phyloP scores from a whole-genome alignment of 2,797 vertebrate genomes.

The Macropus fuliginosus region DNA sequence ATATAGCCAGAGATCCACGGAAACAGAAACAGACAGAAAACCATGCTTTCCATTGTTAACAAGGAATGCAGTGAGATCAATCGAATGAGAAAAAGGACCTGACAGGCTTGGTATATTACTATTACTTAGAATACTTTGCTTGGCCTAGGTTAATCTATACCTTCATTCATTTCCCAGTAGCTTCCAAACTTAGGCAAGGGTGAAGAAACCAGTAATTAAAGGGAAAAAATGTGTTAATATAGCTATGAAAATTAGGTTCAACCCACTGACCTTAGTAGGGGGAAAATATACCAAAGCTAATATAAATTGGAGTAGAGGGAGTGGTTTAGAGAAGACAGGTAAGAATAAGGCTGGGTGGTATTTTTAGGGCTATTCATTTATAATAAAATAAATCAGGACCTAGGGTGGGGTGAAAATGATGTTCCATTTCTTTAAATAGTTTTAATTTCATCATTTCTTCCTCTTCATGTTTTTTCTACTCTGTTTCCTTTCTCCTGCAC shows the following conservation, averaged over 20 bases:
- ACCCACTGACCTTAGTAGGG: neutral
- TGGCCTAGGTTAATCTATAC: neutral
- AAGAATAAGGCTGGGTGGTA: neutral
- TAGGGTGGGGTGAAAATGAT: neutral
- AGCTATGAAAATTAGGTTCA: neutral
- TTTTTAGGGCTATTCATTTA: neutral
- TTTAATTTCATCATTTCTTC: neutral
- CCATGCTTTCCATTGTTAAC: neutral
- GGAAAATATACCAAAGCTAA: neutral
- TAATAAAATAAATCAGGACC: neutral
- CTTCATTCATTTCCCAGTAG: neutral
- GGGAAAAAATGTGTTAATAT: neutral
- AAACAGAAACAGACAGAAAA: neutral
- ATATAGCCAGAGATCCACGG: neutral
- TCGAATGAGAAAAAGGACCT: neutral
- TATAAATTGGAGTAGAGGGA: neutral
- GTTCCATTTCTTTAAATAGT: neutral
- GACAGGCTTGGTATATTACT: neutral
- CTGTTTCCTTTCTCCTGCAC: neutral
- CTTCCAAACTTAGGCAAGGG: neutral
- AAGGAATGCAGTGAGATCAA: neutral
- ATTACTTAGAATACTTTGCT: neutral
- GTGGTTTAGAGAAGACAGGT: neutral
- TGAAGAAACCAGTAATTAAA: neutral
- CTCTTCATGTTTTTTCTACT: neutral